A percentile compares a stretch with the other conserved stretches of the same genome.
phyloP scores from a whole-genome alignment of 2,797 vertebrate species.

The Chiroxiphia lanceolata region DNA sequence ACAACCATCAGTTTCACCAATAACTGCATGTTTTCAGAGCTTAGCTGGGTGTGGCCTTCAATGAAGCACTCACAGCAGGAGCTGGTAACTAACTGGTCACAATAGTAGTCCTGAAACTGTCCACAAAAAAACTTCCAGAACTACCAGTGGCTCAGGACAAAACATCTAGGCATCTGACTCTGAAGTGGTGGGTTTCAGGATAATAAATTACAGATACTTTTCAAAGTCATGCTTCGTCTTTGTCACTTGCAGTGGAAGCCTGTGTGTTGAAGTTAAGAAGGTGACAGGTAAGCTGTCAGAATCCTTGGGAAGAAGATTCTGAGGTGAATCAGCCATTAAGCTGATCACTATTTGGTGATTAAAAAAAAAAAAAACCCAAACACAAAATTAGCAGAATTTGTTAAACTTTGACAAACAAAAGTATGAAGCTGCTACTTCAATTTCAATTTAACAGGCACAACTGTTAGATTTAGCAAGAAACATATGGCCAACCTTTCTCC shows the following conservation, averaged over 20 bases:
- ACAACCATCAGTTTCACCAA: not conserved
- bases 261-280: rapidly evolving
- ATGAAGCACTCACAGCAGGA: not conserved
- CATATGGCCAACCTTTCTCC: not conserved
- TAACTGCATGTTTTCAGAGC: not conserved
- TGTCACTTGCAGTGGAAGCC: not conserved
- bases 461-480: not conserved
- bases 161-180: not conserved
- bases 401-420: not conserved
- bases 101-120: not conserved
- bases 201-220: not conserved
- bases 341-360: not conserved
- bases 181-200: not conserved
- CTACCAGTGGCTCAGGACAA: not conserved
- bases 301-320: not conserved
- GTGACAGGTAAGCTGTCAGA: not conserved
- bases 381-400: not conserved
- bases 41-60: not conserved
- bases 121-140: not conserved
- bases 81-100: not conserved
- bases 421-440: not conserved
- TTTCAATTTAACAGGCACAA: not conserved
- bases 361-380: not conserved
- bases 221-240: not conserved
- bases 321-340: not conserved